A percentile compares a stretch with the other conserved stretches of the same genome.
Conservation (phyloP, 2,797 vertebrate genomes). For the Chloroceryle inda region DNA sequence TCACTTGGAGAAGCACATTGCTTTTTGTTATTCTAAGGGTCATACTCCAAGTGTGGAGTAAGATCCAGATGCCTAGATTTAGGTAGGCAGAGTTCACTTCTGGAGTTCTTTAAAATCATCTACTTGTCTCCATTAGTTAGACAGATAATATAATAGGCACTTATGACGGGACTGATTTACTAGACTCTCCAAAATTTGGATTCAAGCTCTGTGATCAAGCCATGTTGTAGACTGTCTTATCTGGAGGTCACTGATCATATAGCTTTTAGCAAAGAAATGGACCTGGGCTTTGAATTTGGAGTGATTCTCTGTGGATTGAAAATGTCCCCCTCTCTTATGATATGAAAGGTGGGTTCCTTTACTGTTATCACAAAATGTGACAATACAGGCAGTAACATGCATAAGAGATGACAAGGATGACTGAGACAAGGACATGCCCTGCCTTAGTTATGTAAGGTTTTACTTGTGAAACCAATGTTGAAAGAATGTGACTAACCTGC, state of each 20-base stretch:
- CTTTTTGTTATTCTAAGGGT: not conserved
- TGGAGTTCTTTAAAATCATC: not conserved
- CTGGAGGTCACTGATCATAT: not conserved
- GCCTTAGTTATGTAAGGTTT: slow-evolving; percentile 6
- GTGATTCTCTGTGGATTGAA: not conserved
- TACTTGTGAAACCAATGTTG: not conserved
- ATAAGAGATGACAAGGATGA: slow-evolving; percentile 12
- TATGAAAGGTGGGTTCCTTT: not conserved
- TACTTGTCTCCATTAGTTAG: not conserved
- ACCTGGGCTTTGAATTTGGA: not conserved
- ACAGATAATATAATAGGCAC: not conserved
- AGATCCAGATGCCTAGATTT: not conserved
- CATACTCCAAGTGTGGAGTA: not conserved
- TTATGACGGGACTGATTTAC: not conserved
- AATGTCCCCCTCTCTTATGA: not conserved
- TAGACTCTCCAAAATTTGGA: not conserved
- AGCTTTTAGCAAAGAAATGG: not conserved
- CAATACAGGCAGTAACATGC: not conserved
- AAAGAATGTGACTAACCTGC: not conserved
- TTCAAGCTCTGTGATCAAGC: not conserved
- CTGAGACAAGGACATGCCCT: slow-evolving; percentile 31
- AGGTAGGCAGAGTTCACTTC: not conserved
- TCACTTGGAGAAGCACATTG: not conserved
- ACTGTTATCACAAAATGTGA: slow-evolving; percentile 6
- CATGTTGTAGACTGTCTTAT: not conserved